Evolutionary conservation across 2,113 vertebrate genomes (phyloP).

Genomic region (Petrocephalus microphthalmus): DNA sequence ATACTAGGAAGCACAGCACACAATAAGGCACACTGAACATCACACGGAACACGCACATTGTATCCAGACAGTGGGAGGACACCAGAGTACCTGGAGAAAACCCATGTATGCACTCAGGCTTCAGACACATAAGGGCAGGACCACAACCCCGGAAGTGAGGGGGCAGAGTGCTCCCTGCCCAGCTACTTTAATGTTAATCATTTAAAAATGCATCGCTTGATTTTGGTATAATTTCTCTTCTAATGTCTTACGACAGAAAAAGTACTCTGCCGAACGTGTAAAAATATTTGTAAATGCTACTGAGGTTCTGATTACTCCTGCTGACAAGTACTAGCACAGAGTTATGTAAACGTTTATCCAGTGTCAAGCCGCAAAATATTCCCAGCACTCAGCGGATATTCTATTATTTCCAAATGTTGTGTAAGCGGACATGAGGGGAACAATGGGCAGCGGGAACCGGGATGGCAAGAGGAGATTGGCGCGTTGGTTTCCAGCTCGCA

Average conservation of each 20-base stretch:
- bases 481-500: conserved; percentile 1
- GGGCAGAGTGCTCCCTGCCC: not conserved
- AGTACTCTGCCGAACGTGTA: not conserved
- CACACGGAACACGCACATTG: not conserved
- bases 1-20: not conserved
- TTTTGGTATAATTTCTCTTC: not conserved
- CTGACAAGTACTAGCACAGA: conserved; percentile 33
- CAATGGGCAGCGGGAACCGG: conserved; percentile 22
- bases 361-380: conserved; percentile 23
- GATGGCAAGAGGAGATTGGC: conserved; percentile 18
- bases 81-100: not conserved
- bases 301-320: not conserved
- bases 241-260: not conserved
- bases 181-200: not conserved
- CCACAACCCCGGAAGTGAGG: not conserved
- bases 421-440: conserved; percentile 36
- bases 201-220: not conserved
- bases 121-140: not conserved
- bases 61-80: not conserved
- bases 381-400: conserved; percentile 53
- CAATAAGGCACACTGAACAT: not conserved
- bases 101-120: not conserved
- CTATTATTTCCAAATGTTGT: conserved; percentile 38
- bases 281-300: not conserved
- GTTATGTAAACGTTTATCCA: conserved; percentile 38